These are phyloP conservation scores for human (Homo sapiens) DNA, from an alignment of 2,113 vertebrate genomes.

Conservation along the genomic window GRCh38 chr1:55722001-55722500, in stretches of 20 bases:
- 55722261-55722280: neutral
- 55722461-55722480: neutral
- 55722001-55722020: neutral
- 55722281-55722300: neutral
- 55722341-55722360: neutral
- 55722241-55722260: neutral
- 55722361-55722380: neutral
- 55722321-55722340: neutral
- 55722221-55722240: neutral
- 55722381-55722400: neutral
- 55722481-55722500: neutral
- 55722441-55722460: neutral
- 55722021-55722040: neutral
- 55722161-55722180: neutral
- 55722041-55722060: neutral
- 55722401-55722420: neutral
- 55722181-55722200: neutral
- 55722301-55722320: neutral
- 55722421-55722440: constrained; percentile 23
- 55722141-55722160: neutral
- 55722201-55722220: neutral
- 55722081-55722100: neutral
- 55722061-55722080: rapidly evolving
- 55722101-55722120: neutral
- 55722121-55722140: neutral